Evolutionary conservation across 2,888 invertebrate genomes (phyloP), one percentile per base, ranked within the genome.

Genomic region (Magallana nippona): DNA sequence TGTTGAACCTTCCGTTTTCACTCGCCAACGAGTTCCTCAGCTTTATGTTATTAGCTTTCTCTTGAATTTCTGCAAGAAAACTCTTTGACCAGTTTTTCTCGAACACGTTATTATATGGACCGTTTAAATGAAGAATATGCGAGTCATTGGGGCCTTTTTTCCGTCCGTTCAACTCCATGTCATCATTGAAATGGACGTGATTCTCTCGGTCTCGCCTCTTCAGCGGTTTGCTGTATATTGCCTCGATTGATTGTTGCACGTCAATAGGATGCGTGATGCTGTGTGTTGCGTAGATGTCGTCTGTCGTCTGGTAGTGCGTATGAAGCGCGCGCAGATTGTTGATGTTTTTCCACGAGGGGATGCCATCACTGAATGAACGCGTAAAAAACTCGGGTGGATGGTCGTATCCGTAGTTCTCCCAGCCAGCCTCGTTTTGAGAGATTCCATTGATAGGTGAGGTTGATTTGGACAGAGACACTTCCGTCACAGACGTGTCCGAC

Each of bases 201-300:
- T 80, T 83, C 77, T 15, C 32, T 32, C 32, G 56, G 44, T 22
- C 44, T 27, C 19, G n/a, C 15, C 63, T 44, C n/a, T 83, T 82
- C n/a, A 83, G 5, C 1, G 85, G 85, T 60, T 85, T 85, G 19
- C 62, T 82, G 71, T 85, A 85, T 32, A 83, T n/a, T 27, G 60
- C 78, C n/a, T 85, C 85, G 22, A 81, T 81, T 0, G 78, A 10
- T n/a, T 57, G n/a, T 13, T 57, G 11, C 11, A 22, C n/a, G 27
- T 78, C 78, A 13, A 1, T 57, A 79, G 19, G 19, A 22, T 79
- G 55, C n/a, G 22, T n/a, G n/a, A 60, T 8, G 13, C 17, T 27
- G 27, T 71, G 27, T 71, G 22, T 32, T 11, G 71, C 22, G 27
- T 82, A 82, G 15, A 44, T 71, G 82, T 82, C 82, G 17, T 82